Evolutionary conservation across 2,888 invertebrate genomes (phyloP), one percentile per base, ranked within the genome.

Genomic region (Cryptus armator): DNA sequence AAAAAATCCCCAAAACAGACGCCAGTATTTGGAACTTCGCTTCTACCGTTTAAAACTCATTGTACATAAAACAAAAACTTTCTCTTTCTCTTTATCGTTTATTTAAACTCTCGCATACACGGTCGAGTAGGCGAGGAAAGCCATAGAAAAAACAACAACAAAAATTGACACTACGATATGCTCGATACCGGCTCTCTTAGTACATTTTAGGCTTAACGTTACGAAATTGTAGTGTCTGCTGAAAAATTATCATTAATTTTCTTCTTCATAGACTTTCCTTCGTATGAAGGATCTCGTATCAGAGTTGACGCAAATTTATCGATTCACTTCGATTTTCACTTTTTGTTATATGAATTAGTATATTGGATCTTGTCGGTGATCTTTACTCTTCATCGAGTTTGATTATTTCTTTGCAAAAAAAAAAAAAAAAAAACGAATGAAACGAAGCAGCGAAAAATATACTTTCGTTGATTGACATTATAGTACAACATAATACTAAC

Each of bases 1-100:
- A 14, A 10, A 32, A 62, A 6, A n/a, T n/a, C n/a, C 12, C n/a
- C 4, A 56, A 32, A 7, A 32, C 24, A 12, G 19, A 9, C 24
- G 10, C 24, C 43, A n/a, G 16, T 64, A 64, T 64, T 64, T 12
- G 37, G 19, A 16, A n/a, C 43, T 37, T 37, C 16, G 43, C 64
- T 7, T 64, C 43, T 16, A 43, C 37, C 44, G 67, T 67, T 67
- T 44, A 4, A 16, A 67, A 44, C 67, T 43, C 44, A 43, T 43
- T 67, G 67, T 67, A 67, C 24, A 67, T 67, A 67, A 67, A 67
- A 44, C 19, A 19, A 44, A 43, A 67, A 67, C 29, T 29, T 32
- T 32, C 32, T 24, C 24, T 24, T 32, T 32, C 32, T 37, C 62
- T 62, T 62, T 7, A 62, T 62, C 62, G 7, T 62, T 59, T 29